These are phyloP conservation scores for Spatulosminthurus flaviceps DNA, from an alignment of 2,888 invertebrate genomes.

Conservation along the genomic window DNA sequence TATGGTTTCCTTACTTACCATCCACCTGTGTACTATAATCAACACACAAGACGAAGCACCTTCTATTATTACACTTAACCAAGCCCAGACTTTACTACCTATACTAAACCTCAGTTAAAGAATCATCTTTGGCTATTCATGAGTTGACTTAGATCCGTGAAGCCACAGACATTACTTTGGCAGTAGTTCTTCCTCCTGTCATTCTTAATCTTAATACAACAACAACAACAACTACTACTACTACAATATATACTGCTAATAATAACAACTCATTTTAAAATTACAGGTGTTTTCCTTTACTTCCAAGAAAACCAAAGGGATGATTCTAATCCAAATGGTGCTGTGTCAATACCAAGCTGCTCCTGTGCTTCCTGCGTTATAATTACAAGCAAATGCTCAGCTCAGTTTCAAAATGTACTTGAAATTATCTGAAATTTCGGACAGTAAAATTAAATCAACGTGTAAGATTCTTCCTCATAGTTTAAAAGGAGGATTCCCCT, in stretches of 20 bases:
- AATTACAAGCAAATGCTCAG: not conserved
- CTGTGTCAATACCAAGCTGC: not conserved
- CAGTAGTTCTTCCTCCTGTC: not conserved
- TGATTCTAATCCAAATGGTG: not conserved
- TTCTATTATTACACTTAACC: slow-evolving; percentile 23
- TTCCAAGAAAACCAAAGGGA: not conserved
- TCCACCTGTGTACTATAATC: slow-evolving; percentile 27
- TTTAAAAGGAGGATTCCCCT: no score
- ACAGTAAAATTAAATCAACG: no score
- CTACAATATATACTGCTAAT: no score
- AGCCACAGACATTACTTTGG: slow-evolving; percentile 19
- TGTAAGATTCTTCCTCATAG: no score
- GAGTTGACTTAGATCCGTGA: slow-evolving; percentile 21
- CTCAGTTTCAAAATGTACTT: slow-evolving; percentile 3
- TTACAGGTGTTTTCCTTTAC: not conserved
- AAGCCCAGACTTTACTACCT: no score
- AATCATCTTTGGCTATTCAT: not conserved
- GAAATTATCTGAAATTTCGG: not conserved
- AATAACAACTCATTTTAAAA: not conserved
- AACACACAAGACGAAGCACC: not conserved
- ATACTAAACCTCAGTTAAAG: slow-evolving; percentile 2
- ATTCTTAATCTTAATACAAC: no score
- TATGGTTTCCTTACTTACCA: slow-evolving; percentile 20
- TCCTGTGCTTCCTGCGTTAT: not conserved
- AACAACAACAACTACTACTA: no score